Conservation (phyloP, 2,888 invertebrate genomes). For the Macaria liturata region DNA sequence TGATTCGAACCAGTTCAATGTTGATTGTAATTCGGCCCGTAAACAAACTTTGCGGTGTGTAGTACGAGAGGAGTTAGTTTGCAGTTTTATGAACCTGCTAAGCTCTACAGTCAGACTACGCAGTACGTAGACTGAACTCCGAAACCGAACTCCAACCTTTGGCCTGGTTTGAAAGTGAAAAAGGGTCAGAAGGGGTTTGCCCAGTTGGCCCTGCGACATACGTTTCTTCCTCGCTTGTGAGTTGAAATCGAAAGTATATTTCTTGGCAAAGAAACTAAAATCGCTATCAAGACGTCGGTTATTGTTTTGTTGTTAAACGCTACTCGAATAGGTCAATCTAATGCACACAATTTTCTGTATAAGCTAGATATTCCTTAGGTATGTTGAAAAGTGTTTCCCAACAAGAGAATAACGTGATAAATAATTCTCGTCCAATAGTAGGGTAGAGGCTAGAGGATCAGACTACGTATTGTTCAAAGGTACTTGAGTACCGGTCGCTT, state of each 20-base stretch:
- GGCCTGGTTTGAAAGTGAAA: no score
- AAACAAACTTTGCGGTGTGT: conserved; percentile 23
- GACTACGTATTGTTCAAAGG: conserved; percentile 21
- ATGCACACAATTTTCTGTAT: no score
- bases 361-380: neutral
- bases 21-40: conserved; percentile 20
- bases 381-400: conserved; percentile 9
- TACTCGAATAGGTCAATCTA: neutral
- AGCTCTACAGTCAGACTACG: no score
- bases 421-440: conserved; percentile 19
- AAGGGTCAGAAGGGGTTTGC: no score
- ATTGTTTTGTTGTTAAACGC: neutral
- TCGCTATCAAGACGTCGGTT: neutral
- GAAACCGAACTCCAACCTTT: no score
- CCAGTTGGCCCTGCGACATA: no score
- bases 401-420: conserved; percentile 21
- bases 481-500: conserved; percentile 20
- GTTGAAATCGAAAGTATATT: conserved; percentile 4
- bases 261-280: conserved; percentile 6
- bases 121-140: no score
- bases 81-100: no score
- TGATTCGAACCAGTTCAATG: conserved; percentile 22
- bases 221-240: no score
- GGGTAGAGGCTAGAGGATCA: conserved; percentile 15
- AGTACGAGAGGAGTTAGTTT: neutral